These are phyloP conservation scores for Neuroterus valhalla DNA, from an alignment of 1,140 invertebrate genomes.

Conservation along the genomic window DNA sequence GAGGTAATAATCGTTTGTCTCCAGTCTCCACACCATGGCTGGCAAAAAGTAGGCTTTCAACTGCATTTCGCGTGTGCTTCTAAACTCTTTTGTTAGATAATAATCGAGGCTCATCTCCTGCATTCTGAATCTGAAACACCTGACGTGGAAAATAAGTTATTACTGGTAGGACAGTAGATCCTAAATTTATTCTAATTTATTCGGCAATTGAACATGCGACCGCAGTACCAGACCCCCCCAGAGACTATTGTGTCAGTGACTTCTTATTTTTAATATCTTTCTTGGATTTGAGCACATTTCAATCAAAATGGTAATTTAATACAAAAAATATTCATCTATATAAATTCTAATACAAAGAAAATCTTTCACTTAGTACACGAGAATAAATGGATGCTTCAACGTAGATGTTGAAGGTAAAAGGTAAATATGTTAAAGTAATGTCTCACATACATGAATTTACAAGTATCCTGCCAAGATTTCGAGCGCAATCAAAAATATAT, in stretches of 20 bases:
- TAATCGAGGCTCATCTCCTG: neutral
- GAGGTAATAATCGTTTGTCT: slow-evolving; percentile 24
- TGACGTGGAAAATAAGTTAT: slow-evolving; percentile 28
- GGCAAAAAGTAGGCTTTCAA: slow-evolving; percentile 6
- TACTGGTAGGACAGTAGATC: slow-evolving; percentile 20
- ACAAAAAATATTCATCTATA: no score
- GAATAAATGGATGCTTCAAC: no score
- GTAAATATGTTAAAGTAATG: no score
- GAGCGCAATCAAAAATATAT: no score
- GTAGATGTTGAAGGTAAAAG: no score
- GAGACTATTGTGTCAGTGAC: slow-evolving; percentile 11
- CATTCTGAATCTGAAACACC: slow-evolving; percentile 9
- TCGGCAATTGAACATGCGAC: slow-evolving; percentile 13
- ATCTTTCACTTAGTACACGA: no score
- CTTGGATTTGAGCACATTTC: neutral
- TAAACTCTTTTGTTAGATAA: slow-evolving; percentile 20
- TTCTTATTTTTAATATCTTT: slow-evolving; percentile 7
- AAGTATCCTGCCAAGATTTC: no score
- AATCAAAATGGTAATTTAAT: slow-evolving; percentile 20
- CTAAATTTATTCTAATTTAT: slow-evolving; percentile 26
- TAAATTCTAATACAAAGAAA: no score
- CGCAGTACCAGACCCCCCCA: neutral
- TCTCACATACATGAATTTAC: no score
- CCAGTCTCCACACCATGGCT: slow-evolving; percentile 16
- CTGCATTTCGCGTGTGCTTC: slow-evolving; percentile 17